These are phyloP conservation scores for Phymastichus coffea DNA, from an alignment of 1,140 invertebrate genomes.

Conservation along the genomic window DNA sequence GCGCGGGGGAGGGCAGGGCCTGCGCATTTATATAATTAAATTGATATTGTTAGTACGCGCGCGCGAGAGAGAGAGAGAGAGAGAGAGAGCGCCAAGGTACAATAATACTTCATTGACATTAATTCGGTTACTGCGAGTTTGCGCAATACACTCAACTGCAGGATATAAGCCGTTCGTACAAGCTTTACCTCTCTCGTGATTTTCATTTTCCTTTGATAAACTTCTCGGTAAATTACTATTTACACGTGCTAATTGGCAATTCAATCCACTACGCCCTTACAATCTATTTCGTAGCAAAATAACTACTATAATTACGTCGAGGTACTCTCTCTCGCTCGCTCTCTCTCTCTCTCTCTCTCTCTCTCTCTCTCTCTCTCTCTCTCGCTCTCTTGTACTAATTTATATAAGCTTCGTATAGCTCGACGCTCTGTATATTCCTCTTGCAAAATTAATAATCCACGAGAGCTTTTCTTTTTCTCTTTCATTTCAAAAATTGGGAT, in stretches of 20 bases:
- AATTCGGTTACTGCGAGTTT: no score
- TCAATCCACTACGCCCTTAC: conserved; percentile 17
- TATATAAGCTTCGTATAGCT: conserved; percentile 4
- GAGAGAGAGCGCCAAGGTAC: no score
- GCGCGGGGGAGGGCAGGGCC: no score
- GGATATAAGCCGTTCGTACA: no score
- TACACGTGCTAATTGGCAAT: conserved; percentile 28
- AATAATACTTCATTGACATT: conserved; percentile 10
- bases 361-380: not conserved
- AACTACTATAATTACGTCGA: conserved; percentile 20
- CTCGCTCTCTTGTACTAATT: conserved; percentile 7
- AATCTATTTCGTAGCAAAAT: conserved; percentile 18
- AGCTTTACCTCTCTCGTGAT: no score
- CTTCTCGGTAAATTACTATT: conserved; percentile 22
- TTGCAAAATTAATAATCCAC: conserved; percentile 22
- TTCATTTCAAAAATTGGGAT: not conserved
- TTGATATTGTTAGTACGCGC: not conserved
- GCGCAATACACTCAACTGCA: no score
- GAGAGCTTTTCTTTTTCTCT: conserved; percentile 1
- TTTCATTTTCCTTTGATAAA: conserved; percentile 27
- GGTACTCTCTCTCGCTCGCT: not conserved
- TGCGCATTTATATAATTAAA: no score
- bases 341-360: not conserved
- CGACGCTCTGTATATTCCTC: not conserved
- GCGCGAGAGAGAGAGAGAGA: no score